Conservation (phyloP, 1,140 invertebrate species). For the Cyclargus thomasi region DNA sequence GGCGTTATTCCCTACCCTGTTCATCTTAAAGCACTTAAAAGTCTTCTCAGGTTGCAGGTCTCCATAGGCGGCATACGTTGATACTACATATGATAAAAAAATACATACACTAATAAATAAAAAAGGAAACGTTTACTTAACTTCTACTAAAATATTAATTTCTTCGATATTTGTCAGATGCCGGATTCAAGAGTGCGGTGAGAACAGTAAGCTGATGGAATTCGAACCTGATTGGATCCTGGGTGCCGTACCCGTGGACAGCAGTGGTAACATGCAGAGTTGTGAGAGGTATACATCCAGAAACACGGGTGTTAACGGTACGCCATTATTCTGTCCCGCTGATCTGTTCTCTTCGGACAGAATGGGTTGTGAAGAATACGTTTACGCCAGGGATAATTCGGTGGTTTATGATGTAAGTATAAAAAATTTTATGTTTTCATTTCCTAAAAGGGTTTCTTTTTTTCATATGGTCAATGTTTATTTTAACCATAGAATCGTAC, state of each 20-base stretch:
- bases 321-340: conserved; percentile 35
- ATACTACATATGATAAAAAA: no score
- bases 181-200: conserved; percentile 50
- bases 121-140: no score
- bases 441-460: no score
- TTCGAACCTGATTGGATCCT: conserved; percentile 41
- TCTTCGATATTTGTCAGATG: conserved; percentile 34
- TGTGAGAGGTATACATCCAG: conserved; percentile 40
- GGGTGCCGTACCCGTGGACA: conserved; percentile 38
- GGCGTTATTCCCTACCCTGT: no score
- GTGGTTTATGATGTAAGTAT: conserved; percentile 59
- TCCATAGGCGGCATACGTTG: no score
- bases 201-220: conserved; percentile 22
- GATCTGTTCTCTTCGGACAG: conserved; percentile 35
- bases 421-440: no score
- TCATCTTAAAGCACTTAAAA: no score
- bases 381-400: conserved; percentile 47
- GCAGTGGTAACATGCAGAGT: conserved; percentile 30
- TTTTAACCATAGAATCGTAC: no score
- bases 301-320: conserved; percentile 22
- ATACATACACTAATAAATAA: no score
- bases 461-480: no score
- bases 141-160: no score
- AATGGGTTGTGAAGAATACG: conserved; percentile 39
- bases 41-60: no score